Evolutionary conservation across 1,140 invertebrate genomes (phyloP).

Genomic region (Drosophila sp.): DNA sequence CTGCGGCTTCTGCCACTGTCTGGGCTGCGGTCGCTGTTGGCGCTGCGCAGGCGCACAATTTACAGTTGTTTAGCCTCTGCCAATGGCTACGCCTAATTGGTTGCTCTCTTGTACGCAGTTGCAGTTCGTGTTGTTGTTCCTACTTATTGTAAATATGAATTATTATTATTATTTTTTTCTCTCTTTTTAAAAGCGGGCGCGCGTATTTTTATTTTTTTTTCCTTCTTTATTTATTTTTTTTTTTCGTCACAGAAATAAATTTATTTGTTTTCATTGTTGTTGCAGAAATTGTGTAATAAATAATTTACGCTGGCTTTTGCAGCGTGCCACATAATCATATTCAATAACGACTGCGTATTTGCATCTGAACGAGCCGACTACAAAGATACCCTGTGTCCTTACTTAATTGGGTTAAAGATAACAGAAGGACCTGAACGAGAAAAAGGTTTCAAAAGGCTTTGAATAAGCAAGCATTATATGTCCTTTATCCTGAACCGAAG

Average conservation of each 20-base stretch:
- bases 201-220: slow-evolving; percentile 49
- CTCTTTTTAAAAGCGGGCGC: slow-evolving; percentile 56
- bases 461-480: no score
- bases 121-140: slow-evolving; percentile 23
- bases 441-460: no score
- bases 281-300: slow-evolving; percentile 76
- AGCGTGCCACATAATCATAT: slow-evolving; percentile 81
- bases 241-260: slow-evolving; percentile 51
- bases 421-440: no score
- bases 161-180: slow-evolving; percentile 69
- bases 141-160: slow-evolving; percentile 72
- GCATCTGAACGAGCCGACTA: not conserved
- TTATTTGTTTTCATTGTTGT: slow-evolving; percentile 60
- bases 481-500: no score
- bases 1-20: slow-evolving; percentile 2
- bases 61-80: slow-evolving; percentile 56
- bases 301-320: slow-evolving; percentile 77
- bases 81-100: slow-evolving; percentile 62
- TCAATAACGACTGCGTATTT: slow-evolving; percentile 48
- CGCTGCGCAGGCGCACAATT: slow-evolving; percentile 66
- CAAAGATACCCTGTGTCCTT: not conserved
- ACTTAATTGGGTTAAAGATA: slow-evolving; percentile 29
- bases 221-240: slow-evolving; percentile 57
- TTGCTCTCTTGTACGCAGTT: slow-evolving; percentile 40
- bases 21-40: slow-evolving; percentile 29